A percentile compares a stretch with the other conserved stretches of the same genome.
phyloP scores from a whole-genome alignment of 2,113 vertebrate genomes.

The Seriola rivoliana region DNA sequence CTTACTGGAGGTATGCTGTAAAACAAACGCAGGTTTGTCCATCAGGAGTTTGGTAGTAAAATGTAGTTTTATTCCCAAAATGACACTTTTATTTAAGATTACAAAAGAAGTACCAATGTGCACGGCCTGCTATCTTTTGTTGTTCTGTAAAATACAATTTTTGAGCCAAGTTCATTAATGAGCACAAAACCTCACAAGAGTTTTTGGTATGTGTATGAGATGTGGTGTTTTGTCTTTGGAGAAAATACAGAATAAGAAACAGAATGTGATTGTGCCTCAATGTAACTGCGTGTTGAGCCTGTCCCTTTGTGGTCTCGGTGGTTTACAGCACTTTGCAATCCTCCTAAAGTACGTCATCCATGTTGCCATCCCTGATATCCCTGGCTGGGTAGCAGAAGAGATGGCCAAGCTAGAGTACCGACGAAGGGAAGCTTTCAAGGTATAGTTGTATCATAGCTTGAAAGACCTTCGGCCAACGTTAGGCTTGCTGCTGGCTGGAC shows the following conservation, averaged over 20 bases:
- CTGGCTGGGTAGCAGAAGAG: constrained; percentile 95
- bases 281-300: constrained; percentile 58
- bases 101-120: constrained; percentile 12
- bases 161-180: background rate
- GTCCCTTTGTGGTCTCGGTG: constrained; percentile 75
- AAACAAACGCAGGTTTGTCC: background rate
- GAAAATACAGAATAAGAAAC: background rate
- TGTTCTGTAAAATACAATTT: constrained; percentile 12
- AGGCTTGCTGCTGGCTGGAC: constrained; percentile 51
- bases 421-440: constrained; percentile 96
- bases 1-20: constrained; percentile 91
- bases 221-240: constrained; percentile 5
- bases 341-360: constrained; percentile 95
- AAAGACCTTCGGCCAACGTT: constrained; percentile 71
- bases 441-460: constrained; percentile 78
- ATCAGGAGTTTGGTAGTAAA: background rate
- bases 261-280: constrained; percentile 34
- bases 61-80: background rate
- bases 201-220: constrained; percentile 26
- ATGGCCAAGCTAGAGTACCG: constrained; percentile 96
- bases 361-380: constrained; percentile 93
- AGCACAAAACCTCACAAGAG: constrained; percentile 34
- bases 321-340: constrained; percentile 91
- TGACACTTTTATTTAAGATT: background rate
- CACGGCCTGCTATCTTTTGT: constrained; percentile 44